Evolutionary conservation across 2,113 vertebrate genomes (phyloP), one percentile per base, ranked within the genome.

Genomic region (Microcebus griseorufus): DNA sequence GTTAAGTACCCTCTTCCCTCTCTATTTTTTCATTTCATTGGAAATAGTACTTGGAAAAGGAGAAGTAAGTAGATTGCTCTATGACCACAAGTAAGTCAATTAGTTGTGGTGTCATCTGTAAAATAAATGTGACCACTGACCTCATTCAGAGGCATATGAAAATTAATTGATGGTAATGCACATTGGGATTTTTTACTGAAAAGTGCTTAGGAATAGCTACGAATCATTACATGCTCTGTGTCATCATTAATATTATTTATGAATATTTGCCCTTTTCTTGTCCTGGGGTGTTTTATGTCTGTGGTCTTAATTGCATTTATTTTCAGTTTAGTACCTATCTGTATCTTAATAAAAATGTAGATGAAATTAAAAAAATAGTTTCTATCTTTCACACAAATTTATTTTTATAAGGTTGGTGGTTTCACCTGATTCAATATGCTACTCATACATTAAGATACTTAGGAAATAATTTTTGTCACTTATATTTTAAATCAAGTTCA

Each of bases 111-210:
- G 93, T 91, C 89, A 93, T 93, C 80, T 92, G 37, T 93, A 93
- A 96, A 95, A 97, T 96, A 95, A 94, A 87, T 97, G 84, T 95
- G 75, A 80, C 96, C 83, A 60, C 79, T 92, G 96, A 92, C 96
- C 90, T 97, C 86, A 93, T 95, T 76, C 42, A 64, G 17, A 85
- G 42, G 39, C 39, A 62, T 65, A 55, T 81, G 58, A 89, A 97
- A 97, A 95, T 92, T 96, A 96, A 97, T 95, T 87, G 88, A 92
- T 78, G 37, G 18, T 93, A 96, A 81, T 90, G 75, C 58, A 94
- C 79, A 55, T 8, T 96, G 88, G 67, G 82, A 89, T 34, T 80
- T 67, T 91, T 93, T 82, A 16, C 13, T 93, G 64, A 84, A 80
- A 95, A 88, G 64, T 89, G 37, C 58, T 80, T 90, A 85, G 88